Evolutionary conservation across 2,113 vertebrate species (phyloP), one percentile per base, ranked within the genome.

Genomic region (Colinus virginianus): DNA sequence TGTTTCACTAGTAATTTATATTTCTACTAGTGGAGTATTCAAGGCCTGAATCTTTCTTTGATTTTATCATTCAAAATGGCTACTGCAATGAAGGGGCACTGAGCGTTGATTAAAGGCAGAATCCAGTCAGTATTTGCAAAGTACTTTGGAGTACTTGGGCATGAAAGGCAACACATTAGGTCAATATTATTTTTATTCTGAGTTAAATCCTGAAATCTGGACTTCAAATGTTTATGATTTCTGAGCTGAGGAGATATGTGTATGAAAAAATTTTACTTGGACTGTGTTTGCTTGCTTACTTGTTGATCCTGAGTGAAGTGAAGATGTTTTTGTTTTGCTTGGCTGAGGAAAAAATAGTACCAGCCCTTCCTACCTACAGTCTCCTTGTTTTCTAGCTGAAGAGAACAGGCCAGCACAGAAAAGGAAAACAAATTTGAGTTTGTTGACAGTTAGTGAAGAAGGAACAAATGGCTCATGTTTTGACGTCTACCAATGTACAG

Each of bases 41-140:
- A 53, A 82, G 22, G 22, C 23, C 30, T 62, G 19, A 69, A 84
- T 72, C 21, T 21, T 80, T 17, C 63, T 56, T 80, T 71, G 48
- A 4, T 1, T 55, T 9, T 55, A 55, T 25, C 7, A 17, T 53
- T 90, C 34, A 59, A 62, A 93, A 77, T 38, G 61, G 22, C 67
- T 49, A 11, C 59, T 70, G 75, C 32, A 94, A 42, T 92, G 36
- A 82, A 77, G 25, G 70, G 34, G 46, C 1, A 0, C 32, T 59
- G 67, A 58, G 72, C 49, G 62, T 38, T 67, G 53, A 34, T 72
- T 82, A 79, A 81, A 62, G 62, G 36, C 48, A 92, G 63, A 90
- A 93, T 93, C 93, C 59, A 66, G 71, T 87, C 71, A 93, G 67
- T 96, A 90, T 94, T 96, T 92, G 46, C 68, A 84, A 87, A 90